Percentiles rank a stretch among this genome's conserved stretches.
Conservation (phyloP, 2,113 vertebrate genomes). For the Sminthopsis crassicaudata region DNA sequence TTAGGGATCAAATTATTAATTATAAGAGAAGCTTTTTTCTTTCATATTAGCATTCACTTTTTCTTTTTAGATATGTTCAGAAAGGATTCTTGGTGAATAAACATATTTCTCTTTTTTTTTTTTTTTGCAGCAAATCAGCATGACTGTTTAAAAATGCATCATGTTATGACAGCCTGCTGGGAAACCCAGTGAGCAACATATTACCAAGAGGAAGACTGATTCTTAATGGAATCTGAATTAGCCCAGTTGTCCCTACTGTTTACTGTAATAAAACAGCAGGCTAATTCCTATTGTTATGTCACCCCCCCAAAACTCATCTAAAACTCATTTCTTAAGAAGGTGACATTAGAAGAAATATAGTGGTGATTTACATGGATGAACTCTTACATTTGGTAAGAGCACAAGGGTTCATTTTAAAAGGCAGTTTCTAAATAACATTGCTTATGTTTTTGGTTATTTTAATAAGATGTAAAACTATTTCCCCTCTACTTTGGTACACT, state of each 20-base stretch:
- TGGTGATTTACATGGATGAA: neutral
- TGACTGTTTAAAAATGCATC: neutral
- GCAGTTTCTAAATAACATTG: conserved; percentile 3
- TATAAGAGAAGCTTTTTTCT: neutral
- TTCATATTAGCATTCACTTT: neutral
- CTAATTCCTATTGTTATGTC: neutral
- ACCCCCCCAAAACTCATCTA: conserved; percentile 33
- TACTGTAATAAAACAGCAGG: conserved; percentile 38
- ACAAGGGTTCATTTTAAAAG: conserved; percentile 46
- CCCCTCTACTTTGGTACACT: conserved; percentile 13
- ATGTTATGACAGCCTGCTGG: conserved; percentile 21
- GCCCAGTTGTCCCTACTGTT: conserved; percentile 57
- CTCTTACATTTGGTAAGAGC: conserved; percentile 22
- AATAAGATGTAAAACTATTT: conserved; percentile 40
- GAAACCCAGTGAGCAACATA: conserved; percentile 14
- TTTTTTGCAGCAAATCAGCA: conserved; percentile 48
- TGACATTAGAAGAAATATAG: conserved; percentile 27
- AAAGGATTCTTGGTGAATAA: conserved; percentile 51
- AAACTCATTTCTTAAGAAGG: conserved; percentile 57
- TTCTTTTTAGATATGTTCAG: neutral
- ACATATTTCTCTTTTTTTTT: conserved; percentile 30
- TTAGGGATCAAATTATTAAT: neutral
- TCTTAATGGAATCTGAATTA: conserved; percentile 64
- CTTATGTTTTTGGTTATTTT: conserved; percentile 8
- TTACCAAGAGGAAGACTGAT: conserved; percentile 38